Evolutionary conservation across 1,140 invertebrate genomes (phyloP).

Genomic region (Trypoxylus dichotomus): DNA sequence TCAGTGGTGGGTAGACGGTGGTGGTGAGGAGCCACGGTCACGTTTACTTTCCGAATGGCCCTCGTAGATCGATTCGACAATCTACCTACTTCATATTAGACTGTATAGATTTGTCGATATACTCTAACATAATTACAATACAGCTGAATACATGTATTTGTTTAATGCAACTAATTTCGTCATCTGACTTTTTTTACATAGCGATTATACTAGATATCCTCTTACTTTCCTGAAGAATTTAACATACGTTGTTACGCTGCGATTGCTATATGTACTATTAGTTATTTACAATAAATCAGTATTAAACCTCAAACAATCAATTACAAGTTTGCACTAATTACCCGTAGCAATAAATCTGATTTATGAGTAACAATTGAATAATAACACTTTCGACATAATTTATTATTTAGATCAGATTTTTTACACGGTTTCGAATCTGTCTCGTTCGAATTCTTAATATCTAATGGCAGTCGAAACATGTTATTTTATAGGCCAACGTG

Average conservation of each 20-base stretch:
- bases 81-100: too few species aligned
- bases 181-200: too few species aligned
- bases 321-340: slow-evolving; percentile 46
- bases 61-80: too few species aligned
- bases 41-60: too few species aligned
- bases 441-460: slow-evolving; percentile 35
- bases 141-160: too few species aligned
- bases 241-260: not conserved
- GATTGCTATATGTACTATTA: slow-evolving; percentile 30
- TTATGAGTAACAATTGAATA: slow-evolving; percentile 45
- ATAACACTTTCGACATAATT: slow-evolving; percentile 44
- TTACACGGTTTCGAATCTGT: slow-evolving; percentile 36
- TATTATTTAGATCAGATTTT: slow-evolving; percentile 42
- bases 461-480: not conserved
- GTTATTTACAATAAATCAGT: slow-evolving; percentile 44
- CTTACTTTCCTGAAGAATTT: not conserved
- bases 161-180: too few species aligned
- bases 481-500: not conserved
- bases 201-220: too few species aligned
- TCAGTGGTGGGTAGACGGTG: too few species aligned
- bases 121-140: too few species aligned
- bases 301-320: slow-evolving; percentile 48
- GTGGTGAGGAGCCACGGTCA: too few species aligned
- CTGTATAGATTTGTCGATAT: too few species aligned
- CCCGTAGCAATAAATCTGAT: slow-evolving; percentile 45